Evolutionary conservation across 2,888 invertebrate species (phyloP).

Genomic region (Drosophila rellima): DNA sequence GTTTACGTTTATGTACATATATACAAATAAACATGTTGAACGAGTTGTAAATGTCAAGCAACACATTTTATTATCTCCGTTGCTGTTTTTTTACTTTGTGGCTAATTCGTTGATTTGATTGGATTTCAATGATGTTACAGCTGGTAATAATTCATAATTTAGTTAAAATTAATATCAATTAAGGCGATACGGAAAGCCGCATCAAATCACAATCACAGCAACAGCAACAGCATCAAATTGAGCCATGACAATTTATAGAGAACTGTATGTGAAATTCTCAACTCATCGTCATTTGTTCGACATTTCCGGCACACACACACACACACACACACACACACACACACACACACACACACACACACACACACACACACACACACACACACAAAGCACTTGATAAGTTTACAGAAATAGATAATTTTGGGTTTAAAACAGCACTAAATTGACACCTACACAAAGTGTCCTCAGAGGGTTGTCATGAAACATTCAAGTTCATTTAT

Average conservation of each 20-base stretch:
- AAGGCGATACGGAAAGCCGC: slow-evolving; percentile 10
- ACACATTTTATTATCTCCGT: background rate
- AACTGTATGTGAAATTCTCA: slow-evolving; percentile 6
- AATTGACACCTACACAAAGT: slow-evolving; percentile 11
- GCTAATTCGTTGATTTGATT: slow-evolving; percentile 25
- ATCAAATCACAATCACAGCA: slow-evolving; percentile 12
- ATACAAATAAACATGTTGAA: slow-evolving; percentile 5
- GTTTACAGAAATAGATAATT: slow-evolving; percentile 29
- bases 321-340: slow-evolving; percentile 9
- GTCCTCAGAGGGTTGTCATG: background rate
- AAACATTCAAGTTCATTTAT: background rate
- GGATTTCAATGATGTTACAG: slow-evolving; percentile 4
- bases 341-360: slow-evolving; percentile 13
- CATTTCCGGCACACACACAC: slow-evolving; percentile 53
- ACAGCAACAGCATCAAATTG: background rate
- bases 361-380: slow-evolving; percentile 6
- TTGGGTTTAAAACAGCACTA: slow-evolving; percentile 17
- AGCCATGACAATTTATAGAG: background rate
- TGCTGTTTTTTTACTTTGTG: background rate
- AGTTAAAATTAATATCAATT: slow-evolving; percentile 59
- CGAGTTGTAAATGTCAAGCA: slow-evolving; percentile 6
- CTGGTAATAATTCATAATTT: slow-evolving; percentile 58
- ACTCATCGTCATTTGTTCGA: slow-evolving; percentile 46
- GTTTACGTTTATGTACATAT: too few species aligned
- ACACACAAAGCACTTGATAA: slow-evolving; percentile 10